These are phyloP conservation scores for Pachyrhynchus sulphureomaculatus DNA, from an alignment of 1,140 invertebrate genomes.

Conservation along the genomic window DNA sequence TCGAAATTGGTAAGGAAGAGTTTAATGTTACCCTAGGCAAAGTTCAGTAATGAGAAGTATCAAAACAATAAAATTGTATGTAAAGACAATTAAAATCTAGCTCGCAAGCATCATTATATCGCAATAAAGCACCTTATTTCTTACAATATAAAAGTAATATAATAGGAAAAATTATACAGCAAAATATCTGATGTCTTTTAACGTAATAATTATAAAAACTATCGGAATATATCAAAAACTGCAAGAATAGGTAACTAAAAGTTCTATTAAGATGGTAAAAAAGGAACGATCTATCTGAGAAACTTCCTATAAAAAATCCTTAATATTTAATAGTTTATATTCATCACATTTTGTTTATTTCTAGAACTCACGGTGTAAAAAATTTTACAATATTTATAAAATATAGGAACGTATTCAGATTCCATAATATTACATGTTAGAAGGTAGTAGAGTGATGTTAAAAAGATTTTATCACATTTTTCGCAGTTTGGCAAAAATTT, in stretches of 20 bases:
- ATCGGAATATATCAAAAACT: too few relatives aligned
- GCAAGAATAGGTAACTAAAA: not conserved
- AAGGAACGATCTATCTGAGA: not conserved
- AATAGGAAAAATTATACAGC: not conserved
- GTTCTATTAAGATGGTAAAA: not conserved
- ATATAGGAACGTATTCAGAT: not conserved
- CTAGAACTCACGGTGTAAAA: not conserved
- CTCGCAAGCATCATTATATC: not conserved
- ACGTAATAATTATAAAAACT: too few relatives aligned
- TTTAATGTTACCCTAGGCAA: too few relatives aligned
- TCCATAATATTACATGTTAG: not conserved
- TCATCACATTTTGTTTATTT: conserved; percentile 1
- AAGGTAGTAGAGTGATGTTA: not conserved
- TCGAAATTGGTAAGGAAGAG: too few relatives aligned
- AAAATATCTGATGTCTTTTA: not conserved
- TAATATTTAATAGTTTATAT: conserved; percentile 2
- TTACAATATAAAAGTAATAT: not conserved
- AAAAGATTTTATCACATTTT: conserved; percentile 7
- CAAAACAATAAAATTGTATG: not conserved
- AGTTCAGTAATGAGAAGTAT: not conserved
- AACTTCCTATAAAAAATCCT: not conserved
- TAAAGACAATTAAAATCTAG: not conserved
- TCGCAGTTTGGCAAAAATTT: conserved; percentile 6
- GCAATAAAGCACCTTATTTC: conserved; percentile 1
- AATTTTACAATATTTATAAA: not conserved